phyloP scores from a whole-genome alignment of 2,113 vertebrate genomes.

The Thalassoma bifasciatum region DNA sequence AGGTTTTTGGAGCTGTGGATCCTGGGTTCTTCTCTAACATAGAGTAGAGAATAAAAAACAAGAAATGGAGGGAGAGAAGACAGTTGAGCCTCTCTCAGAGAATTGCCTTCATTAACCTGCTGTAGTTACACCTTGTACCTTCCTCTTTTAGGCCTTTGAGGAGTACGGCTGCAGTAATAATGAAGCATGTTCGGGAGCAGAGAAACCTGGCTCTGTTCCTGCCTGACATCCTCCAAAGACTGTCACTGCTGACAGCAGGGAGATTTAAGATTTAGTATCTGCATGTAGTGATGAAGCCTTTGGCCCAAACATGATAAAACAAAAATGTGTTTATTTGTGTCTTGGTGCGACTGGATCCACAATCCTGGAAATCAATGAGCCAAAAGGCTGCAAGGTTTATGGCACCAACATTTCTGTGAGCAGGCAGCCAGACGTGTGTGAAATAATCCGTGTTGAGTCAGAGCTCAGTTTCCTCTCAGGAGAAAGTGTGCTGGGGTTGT shows the following conservation, averaged over 20 bases:
- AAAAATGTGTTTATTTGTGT: conserved; percentile 15
- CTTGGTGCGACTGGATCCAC: not conserved
- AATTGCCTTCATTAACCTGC: conserved; percentile 11
- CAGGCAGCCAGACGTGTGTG: not conserved
- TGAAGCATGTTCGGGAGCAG: not conserved
- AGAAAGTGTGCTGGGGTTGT: not conserved
- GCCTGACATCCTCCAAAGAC: not conserved
- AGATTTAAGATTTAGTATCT: not conserved
- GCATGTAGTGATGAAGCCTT: not conserved
- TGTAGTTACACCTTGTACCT: conserved; percentile 11
- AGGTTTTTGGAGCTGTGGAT: not conserved
- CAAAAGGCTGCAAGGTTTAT: not conserved
- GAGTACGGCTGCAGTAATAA: conserved; percentile 11
- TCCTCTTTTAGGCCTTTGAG: conserved; percentile 3
- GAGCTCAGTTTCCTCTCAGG: not conserved
- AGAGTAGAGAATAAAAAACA: too few relatives aligned
- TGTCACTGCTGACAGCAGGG: not conserved
- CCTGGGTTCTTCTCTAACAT: not conserved
- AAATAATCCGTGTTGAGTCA: conserved; percentile 9
- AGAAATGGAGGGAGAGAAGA: not conserved
- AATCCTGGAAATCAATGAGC: not conserved
- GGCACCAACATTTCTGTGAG: not conserved
- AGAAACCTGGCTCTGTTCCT: conserved; percentile 6
- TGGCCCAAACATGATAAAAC: not conserved
- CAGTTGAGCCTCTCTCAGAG: conserved; percentile 10